Percentiles rank a stretch among this genome's conserved stretches.
Conservation (phyloP, 2,888 invertebrate species). For the Marasmarcha lunaedactyla region DNA sequence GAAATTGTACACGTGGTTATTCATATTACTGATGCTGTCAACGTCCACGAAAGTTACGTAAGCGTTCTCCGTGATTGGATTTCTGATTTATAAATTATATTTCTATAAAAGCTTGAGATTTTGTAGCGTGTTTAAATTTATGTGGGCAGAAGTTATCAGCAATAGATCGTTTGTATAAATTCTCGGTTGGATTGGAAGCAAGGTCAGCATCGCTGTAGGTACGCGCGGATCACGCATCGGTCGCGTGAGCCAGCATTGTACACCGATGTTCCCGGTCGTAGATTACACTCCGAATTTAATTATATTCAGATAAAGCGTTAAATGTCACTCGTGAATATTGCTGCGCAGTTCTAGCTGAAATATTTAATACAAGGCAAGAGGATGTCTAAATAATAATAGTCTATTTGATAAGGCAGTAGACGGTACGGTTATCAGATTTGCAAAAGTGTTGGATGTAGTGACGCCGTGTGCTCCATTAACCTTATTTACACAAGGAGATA, state of each 20-base stretch:
- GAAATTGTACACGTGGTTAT: background rate
- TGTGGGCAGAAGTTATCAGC: no score
- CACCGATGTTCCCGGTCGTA: slow-evolving; percentile 8
- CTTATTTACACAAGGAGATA: slow-evolving; percentile 2
- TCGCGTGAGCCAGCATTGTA: slow-evolving; percentile 6
- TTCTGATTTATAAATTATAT: no score
- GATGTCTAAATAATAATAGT: slow-evolving; percentile 23
- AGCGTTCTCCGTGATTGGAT: no score
- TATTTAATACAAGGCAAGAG: slow-evolving; percentile 42
- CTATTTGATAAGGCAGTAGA: slow-evolving; percentile 25
- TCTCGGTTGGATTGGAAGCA: background rate
- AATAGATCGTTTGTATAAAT: no score
- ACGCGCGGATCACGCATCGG: slow-evolving; percentile 5
- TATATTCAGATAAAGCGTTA: background rate
- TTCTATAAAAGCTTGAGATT: no score
- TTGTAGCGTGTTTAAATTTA: no score
- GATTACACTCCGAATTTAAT: slow-evolving; percentile 11
- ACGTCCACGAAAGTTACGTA: background rate
- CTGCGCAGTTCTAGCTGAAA: slow-evolving; percentile 31
- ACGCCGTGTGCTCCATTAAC: slow-evolving; percentile 11
- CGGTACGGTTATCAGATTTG: slow-evolving; percentile 14
- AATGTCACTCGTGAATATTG: slow-evolving; percentile 12
- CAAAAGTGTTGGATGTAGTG: slow-evolving; percentile 11
- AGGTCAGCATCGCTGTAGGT: background rate
- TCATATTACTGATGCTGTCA: background rate